These are phyloP conservation scores for Conger conger DNA, from an alignment of 2,113 vertebrate genomes.

Conservation along the genomic window DNA sequence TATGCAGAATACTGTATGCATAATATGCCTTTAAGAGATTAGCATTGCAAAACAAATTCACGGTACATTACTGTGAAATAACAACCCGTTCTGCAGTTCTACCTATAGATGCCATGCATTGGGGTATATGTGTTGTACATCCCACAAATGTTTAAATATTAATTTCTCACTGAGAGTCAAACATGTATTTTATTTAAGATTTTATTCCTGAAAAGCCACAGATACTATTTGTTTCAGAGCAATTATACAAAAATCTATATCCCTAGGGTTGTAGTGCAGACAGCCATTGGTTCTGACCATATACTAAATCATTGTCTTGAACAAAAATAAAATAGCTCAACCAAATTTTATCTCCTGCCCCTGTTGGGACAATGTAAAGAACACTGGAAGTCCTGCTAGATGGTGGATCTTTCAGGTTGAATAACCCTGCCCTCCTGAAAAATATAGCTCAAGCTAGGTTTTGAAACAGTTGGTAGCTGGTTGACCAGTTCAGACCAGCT, in stretches of 20 bases:
- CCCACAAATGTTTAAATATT: neutral
- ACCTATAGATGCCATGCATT: too few species aligned
- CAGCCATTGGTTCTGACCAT: neutral
- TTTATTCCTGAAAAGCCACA: neutral
- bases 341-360: neutral
- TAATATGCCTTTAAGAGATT: neutral
- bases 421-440: too few species aligned
- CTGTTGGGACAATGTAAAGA: neutral
- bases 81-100: neutral
- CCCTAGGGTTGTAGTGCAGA: neutral
- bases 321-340: neutral
- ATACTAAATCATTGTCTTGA: neutral
- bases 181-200: too few species aligned
- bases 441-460: too few species aligned
- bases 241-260: neutral
- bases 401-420: neutral
- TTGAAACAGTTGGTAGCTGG: too few species aligned
- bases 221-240: neutral
- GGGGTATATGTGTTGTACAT: too few species aligned
- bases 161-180: neutral
- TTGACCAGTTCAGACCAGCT: too few species aligned
- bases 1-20: neutral
- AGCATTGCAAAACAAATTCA: neutral
- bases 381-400: neutral
- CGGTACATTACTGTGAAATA: neutral